phyloP scores from a whole-genome alignment of 30 jellyfish, hydroid and myxozoan genomes.

The Hydractinia symbiolongicarpus region DNA sequence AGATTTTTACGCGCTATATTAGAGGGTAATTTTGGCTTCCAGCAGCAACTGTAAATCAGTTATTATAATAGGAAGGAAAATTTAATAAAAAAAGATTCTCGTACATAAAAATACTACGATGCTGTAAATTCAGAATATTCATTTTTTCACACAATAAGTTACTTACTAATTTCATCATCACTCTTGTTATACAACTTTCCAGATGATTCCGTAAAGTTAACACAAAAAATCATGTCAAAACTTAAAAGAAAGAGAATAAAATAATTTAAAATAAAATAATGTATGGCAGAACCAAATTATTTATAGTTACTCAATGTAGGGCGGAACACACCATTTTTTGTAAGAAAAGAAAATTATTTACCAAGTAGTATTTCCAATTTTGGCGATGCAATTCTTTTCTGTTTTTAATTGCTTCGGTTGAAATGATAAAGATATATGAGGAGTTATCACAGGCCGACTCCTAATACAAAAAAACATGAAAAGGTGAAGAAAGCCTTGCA shows the following conservation, averaged over 20 bases:
- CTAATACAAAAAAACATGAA: slow-evolving; percentile 21
- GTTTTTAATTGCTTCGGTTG: slow-evolving; percentile 43
- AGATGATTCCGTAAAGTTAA: slow-evolving; percentile 19
- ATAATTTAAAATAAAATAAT: not conserved
- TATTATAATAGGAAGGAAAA: no score
- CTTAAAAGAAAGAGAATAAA: not conserved
- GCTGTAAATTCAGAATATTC: no score
- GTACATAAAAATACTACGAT: no score
- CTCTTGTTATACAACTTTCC: not conserved
- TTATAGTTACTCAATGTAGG: not conserved
- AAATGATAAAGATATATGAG: slow-evolving; percentile 19
- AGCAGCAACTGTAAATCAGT: no score
- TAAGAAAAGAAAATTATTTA: not conserved
- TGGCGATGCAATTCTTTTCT: not conserved
- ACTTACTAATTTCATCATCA: not conserved
- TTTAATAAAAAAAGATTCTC: no score
- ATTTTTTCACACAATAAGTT: not conserved
- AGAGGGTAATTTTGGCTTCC: no score
- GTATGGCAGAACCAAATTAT: not conserved
- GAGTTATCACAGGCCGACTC: slow-evolving; percentile 66
- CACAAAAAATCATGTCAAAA: slow-evolving; percentile 24
- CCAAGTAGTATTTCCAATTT: slow-evolving; percentile 27
- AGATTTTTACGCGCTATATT: no score
- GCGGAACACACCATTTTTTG: not conserved
- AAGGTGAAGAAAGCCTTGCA: no score